A percentile compares a stretch with the other conserved stretches of the same genome.
These are phyloP conservation scores for Crocodylus rhombifer DNA, from an alignment of 2,797 vertebrate genomes.

Conservation along the genomic window DNA sequence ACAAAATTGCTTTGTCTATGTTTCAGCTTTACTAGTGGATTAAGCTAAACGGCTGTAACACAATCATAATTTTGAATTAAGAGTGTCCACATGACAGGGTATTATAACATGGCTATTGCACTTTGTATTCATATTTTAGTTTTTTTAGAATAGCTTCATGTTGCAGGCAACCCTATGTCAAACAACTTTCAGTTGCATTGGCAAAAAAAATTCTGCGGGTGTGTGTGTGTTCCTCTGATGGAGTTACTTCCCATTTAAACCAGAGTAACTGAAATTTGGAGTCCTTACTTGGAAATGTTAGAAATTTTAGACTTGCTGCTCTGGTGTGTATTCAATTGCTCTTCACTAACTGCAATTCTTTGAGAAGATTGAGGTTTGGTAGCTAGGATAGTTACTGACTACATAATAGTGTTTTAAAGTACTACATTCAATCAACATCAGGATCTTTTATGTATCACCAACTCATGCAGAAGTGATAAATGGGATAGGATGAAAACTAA, in stretches of 20 bases:
- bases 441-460: not conserved
- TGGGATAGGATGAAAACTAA: not conserved
- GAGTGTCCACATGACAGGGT: too few relatives aligned
- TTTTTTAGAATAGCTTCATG: too few relatives aligned
- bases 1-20: not conserved
- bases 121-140: too few relatives aligned
- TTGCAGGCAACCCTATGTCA: not conserved
- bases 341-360: not conserved
- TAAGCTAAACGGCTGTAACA: not conserved
- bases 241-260: not conserved
- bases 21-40: not conserved
- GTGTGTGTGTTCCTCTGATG: not conserved
- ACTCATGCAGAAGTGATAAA: slow-evolving; percentile 25
- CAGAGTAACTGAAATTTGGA: not conserved
- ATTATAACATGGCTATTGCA: too few relatives aligned
- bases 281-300: accelerated
- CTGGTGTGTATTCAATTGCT: not conserved
- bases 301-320: not conserved
- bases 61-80: not conserved
- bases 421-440: not conserved
- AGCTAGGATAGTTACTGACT: not conserved
- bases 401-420: not conserved
- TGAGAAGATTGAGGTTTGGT: not conserved
- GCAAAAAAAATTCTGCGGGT: not conserved
- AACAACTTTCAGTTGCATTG: not conserved